These are phyloP conservation scores for Pandemis cinnamomeana DNA, from an alignment of 2,888 invertebrate species.

Conservation along the genomic window DNA sequence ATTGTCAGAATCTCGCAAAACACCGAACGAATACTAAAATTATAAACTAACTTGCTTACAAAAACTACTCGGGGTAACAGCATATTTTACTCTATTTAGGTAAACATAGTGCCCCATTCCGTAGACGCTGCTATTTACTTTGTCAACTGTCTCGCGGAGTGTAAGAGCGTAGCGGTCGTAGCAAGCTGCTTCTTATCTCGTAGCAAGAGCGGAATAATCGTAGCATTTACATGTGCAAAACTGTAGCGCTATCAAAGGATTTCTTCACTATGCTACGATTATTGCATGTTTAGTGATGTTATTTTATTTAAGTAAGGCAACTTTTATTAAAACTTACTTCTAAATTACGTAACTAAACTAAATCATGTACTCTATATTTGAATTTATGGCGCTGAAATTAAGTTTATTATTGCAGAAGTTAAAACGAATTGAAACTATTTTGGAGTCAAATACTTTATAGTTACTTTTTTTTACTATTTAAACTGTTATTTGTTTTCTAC, in stretches of 20 bases:
- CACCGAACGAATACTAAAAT: neutral
- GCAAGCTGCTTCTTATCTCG: slow-evolving; percentile 38
- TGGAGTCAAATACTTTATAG: no score
- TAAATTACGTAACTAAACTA: no score
- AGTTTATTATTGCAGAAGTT: no score
- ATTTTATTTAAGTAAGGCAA: neutral
- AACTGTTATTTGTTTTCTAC: no score
- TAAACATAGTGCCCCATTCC: neutral
- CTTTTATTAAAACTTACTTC: no score
- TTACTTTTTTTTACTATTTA: no score
- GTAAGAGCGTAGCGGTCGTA: slow-evolving; percentile 33
- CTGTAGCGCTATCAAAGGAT: slow-evolving; percentile 25
- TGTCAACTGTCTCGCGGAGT: slow-evolving; percentile 14
- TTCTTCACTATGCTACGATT: neutral
- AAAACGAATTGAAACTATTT: no score
- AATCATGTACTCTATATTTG: no score
- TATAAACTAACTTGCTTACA: neutral
- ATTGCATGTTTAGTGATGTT: neutral
- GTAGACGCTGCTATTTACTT: slow-evolving; percentile 9
- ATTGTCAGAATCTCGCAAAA: neutral
- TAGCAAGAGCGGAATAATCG: slow-evolving; percentile 30
- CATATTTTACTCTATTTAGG: neutral
- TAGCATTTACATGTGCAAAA: slow-evolving; percentile 36
- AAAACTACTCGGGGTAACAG: neutral
- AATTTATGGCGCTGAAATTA: no score